A percentile compares a stretch with the other conserved stretches of the same genome.
phyloP scores from a whole-genome alignment of 2,113 vertebrate species.

The Osmerus mordax region DNA sequence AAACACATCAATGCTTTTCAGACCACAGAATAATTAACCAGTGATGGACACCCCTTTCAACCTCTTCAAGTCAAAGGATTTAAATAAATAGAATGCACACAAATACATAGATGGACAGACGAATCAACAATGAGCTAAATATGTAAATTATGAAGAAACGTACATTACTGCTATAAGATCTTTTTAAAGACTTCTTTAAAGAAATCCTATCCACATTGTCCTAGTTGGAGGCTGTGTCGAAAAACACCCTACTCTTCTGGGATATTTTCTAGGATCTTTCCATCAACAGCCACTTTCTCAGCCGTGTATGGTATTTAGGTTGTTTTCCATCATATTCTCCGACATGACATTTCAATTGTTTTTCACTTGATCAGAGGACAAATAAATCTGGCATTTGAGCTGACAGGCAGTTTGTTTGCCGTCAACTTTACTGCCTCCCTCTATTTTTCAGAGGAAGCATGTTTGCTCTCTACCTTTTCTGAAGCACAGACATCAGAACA shows the following conservation, averaged over 20 bases:
- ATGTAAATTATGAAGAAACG: background rate
- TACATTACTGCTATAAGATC: no score
- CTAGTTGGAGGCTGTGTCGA: background rate
- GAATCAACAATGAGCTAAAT: slow-evolving; percentile 22
- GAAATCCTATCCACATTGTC: background rate
- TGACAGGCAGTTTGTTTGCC: slow-evolving; percentile 53
- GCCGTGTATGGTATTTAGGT: slow-evolving; percentile 12
- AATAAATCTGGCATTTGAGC: slow-evolving; percentile 69
- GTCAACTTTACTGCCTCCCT: slow-evolving; percentile 23
- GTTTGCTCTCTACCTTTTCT: slow-evolving; percentile 40
- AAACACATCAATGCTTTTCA: slow-evolving; percentile 16
- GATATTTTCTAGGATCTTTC: slow-evolving; percentile 5
- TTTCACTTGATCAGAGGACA: slow-evolving; percentile 61
- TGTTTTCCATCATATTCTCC: slow-evolving; percentile 36
- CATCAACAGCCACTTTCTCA: slow-evolving; percentile 1
- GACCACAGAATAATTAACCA: background rate
- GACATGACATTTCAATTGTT: slow-evolving; percentile 62
- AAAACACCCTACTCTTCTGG: slow-evolving; percentile 7
- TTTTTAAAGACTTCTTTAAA: no score
- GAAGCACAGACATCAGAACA: slow-evolving; percentile 50
- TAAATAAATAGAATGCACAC: slow-evolving; percentile 17
- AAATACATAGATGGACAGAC: slow-evolving; percentile 1
- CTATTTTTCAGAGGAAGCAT: slow-evolving; percentile 50
- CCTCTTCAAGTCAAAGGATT: slow-evolving; percentile 5
- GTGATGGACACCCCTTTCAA: background rate